A percentile compares a stretch with the other conserved stretches of the same genome.
phyloP scores from a whole-genome alignment of 2,113 vertebrate genomes.

The Eulemur macaco region DNA sequence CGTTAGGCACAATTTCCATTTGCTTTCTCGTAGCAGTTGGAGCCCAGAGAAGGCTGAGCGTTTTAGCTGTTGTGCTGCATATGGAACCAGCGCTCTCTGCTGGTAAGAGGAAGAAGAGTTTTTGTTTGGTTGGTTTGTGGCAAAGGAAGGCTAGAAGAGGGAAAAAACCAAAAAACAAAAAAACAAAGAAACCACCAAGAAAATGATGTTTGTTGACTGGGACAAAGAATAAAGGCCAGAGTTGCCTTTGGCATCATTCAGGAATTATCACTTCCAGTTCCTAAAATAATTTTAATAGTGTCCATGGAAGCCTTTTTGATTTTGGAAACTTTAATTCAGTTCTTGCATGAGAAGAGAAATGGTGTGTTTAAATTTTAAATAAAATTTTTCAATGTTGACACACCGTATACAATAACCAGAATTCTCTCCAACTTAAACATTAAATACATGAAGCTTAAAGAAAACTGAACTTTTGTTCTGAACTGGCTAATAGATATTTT shows the following conservation, averaged over 20 bases:
- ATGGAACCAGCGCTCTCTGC: conserved; percentile 52
- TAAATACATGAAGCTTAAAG: background rate
- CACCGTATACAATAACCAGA: background rate
- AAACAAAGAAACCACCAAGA: background rate
- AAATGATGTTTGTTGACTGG: background rate
- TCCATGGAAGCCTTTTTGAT: background rate
- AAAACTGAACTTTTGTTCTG: background rate
- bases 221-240: background rate
- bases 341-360: background rate
- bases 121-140: background rate
- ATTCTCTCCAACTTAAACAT: background rate
- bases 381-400: background rate
- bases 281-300: background rate
- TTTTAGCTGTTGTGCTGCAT: rapidly evolving
- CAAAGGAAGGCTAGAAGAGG: background rate
- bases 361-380: background rate
- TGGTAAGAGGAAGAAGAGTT: background rate
- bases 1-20: background rate
- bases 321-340: background rate
- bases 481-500: background rate
- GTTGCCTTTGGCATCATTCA: background rate
- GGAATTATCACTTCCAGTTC: background rate
- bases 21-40: background rate
- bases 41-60: rapidly evolving
- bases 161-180: too few species aligned